Base-by-base conservation (phyloP, 1,140 invertebrate species). In the Zaprionus kolodkinae region DNA sequence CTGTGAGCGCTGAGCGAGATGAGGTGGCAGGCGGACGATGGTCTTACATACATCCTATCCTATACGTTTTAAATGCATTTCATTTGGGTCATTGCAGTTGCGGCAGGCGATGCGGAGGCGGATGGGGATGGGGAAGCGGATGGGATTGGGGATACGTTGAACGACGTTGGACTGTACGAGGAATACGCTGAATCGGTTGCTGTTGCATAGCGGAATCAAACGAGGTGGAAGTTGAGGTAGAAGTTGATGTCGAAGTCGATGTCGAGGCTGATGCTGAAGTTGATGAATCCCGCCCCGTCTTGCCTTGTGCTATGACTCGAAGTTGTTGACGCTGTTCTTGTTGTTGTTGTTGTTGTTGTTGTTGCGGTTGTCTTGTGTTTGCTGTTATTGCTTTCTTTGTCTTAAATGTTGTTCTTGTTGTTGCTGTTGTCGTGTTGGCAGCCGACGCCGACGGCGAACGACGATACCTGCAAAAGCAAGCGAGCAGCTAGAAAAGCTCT, bases 381-480 rank as follows among this genome's bases (percentile, higher is more conserved):
- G 33, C 35, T 33, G 65, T 50, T 36, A 48, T 38, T 50, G 35
- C 45, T 45, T 27, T 30, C 27, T 25, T 75, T 15, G 36, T 15
- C 27, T 69, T 48, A 12, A 43, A 17, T 60, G 52, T n/a, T 36
- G 61, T 43, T 55, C 25, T 21, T 52, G 50, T 21, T 25, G 57
- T 55, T 50, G 38, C 27, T 40, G 65, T 50, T 43, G 38, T 38
- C 50, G 56, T 59, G 48, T 7, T 60, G 15, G 15, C 38, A 4
- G n/a, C 40, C 40, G 40, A 15, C 57, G 73, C 40, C 68, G 21
- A 62, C 43, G 61, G 65, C 61, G 76, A 68, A 48, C 71, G 85
- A 33, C 57, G 74, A 62, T 21, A 89, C 61, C 84, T 88, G 86
- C 10, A 88, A 87, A 66, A 78, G 62, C 67, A 73, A 78, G 71